Evolutionary conservation across 2,797 vertebrate species (phyloP), one percentile per base, ranked within the genome.

Genomic region (Tokudaia muenninki): DNA sequence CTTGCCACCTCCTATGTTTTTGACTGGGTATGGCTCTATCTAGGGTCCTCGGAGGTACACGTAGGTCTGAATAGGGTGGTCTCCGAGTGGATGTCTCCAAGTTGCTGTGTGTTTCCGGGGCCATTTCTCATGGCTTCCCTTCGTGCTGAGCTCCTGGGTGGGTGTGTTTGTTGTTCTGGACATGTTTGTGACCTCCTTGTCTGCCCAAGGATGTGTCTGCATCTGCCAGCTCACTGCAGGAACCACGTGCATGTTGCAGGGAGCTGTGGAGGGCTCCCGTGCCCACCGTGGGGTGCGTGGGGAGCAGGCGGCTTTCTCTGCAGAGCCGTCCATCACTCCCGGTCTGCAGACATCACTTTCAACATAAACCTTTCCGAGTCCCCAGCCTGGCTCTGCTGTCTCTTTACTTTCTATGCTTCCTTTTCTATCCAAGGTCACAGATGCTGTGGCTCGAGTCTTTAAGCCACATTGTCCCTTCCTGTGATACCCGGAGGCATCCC

Each of bases 311-410:
- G 29, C 79, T 82, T 86, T 67, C 92, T 94, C 90, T 94, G 82
- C 82, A 96, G 94, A 63, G 88, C 88, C 0, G 50, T 84, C 93
- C 81, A 16, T 97, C 89, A 6, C 90, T 84, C 92, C 8, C 88
- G 92, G 96, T 70, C 65, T 95, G 4, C 2, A 94, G 97, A 82
- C 95, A 78, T 13, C 96, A 87, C 94, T 98, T 95, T 92, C 80
- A n/a, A 79, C 84, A 78, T 74, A 96, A 97, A 98, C 88, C 94
- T 63, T 87, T 67, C 19, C 26, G 6, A 96, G 80, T 97, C 96
- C 97, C 95, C 94, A 17, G 94, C 98, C 31, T 92, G 17, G 77
- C 88, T 86, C 89, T 90, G 88, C 92, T 52, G 61, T 37, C 86
- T 63, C 75, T 37, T 11, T 81, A 57, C 29, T n/a, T 24, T 8